phyloP scores from a whole-genome alignment of 2,888 invertebrate species.

The Ypsolopha sequella region DNA sequence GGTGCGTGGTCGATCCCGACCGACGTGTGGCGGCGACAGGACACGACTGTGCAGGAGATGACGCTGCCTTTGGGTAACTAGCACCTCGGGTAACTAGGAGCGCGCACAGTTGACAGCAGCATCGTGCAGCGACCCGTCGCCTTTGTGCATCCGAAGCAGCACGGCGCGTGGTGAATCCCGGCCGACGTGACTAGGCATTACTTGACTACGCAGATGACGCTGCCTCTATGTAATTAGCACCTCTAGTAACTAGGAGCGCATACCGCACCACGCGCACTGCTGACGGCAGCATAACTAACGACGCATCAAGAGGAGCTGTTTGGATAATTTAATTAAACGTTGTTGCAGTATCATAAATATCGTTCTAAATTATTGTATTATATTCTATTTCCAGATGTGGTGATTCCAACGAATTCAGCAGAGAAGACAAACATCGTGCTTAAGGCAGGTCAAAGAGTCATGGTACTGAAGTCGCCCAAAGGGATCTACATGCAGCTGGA shows the following conservation, averaged over 20 bases:
- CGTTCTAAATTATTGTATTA: conserved; percentile 8
- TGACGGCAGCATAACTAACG: conserved; percentile 73
- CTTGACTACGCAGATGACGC: conserved; percentile 95
- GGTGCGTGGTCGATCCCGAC: conserved; percentile 87
- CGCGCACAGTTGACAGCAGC: conserved; percentile 75
- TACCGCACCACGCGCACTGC: conserved; percentile 77
- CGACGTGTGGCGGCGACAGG: conserved; percentile 92
- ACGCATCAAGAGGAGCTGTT: not conserved
- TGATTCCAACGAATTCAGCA: conserved; percentile 91
- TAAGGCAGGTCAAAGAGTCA: conserved; percentile 94
- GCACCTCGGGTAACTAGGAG: not conserved
- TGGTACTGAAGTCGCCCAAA: conserved; percentile 94
- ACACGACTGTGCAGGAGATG: conserved; percentile 96
- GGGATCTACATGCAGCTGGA: conserved; percentile 96
- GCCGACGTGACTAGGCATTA: conserved; percentile 95
- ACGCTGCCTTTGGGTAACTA: conserved; percentile 83
- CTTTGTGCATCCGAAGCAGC: conserved; percentile 86
- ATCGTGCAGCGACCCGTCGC: conserved; percentile 76
- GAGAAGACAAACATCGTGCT: conserved; percentile 91
- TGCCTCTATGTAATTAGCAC: conserved; percentile 77
- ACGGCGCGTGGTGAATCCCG: conserved; percentile 83
- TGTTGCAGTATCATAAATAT: conserved; percentile 34
- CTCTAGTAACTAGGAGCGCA: conserved; percentile 25
- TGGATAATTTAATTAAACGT: not conserved
- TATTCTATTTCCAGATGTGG: conserved; percentile 75